Base-by-base conservation (phyloP, 2,888 invertebrate species). In the Drosophila affinis region DNA sequence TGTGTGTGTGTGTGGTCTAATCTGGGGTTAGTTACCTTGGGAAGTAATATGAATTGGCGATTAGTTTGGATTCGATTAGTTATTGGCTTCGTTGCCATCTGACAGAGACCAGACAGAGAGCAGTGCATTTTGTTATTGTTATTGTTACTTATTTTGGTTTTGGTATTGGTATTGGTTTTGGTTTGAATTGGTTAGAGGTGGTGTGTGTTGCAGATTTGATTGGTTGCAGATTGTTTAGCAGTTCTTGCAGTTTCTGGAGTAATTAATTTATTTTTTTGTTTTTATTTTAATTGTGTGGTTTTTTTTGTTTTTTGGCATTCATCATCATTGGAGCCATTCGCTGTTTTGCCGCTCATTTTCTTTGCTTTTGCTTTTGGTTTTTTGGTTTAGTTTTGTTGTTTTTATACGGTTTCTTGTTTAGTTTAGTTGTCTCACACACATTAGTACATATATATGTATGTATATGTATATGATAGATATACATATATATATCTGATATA, bases 21-120 rank as follows among this genome's bases (percentile, higher is more conserved):
- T 74, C 72, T 54, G 63, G 81, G 74, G 82, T 87, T 89, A 89
- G 87, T 87, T 87, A 87, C 87, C 87, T 87, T 89, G 86, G 74
- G 68, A 77, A 75, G 62, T 79, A 79, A 87, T 87, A 88, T 83
- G 89, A 88, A 73, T 87, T 83, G 83, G 68, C 87, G 83, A 88
- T 83, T 87, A 84, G 87, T 83, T 87, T 81, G 81, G 71, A 62
- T 71, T 69, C 34, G 70, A 39, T 39, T 39, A 39, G 39, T 39
- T 39, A 72, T 81, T 70, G 71, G 65, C 76, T 78, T 81, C 81
- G 62, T 69, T 79, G 80, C 69, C 78, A 70, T 45, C 71, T 61
- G 39, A 62, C 72, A 46, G 75, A 71, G 55, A 61, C 49, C 62
- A 71, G 75, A 52, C 58, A 77, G 78, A 75, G 57, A 68, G 48